Conservation (phyloP, 2,797 vertebrate genomes). For the Phoeniculus purpureus region DNA sequence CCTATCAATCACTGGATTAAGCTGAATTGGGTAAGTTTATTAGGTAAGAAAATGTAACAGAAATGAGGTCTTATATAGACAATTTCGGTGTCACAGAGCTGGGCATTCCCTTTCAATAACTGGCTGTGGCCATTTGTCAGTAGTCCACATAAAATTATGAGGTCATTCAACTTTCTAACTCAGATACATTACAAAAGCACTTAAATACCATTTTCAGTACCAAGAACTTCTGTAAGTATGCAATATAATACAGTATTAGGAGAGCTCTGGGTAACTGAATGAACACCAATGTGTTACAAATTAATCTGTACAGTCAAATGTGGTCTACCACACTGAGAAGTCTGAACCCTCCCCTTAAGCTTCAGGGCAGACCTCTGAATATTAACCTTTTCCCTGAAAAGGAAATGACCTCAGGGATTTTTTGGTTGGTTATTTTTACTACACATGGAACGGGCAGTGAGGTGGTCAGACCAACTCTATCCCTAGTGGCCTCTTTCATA, state of each 20-base stretch:
- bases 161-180: background rate
- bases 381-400: background rate
- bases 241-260: background rate
- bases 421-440: background rate
- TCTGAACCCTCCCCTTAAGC: background rate
- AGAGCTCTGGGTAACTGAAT: background rate
- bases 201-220: background rate
- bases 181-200: background rate
- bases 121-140: background rate
- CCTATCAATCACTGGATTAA: background rate
- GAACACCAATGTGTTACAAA: background rate
- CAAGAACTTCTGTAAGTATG: background rate
- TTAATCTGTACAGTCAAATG: background rate
- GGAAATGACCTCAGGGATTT: background rate
- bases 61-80: background rate
- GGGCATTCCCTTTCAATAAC: background rate
- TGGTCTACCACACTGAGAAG: background rate
- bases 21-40: background rate
- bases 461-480: background rate
- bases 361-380: background rate
- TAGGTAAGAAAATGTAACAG: background rate
- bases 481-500: background rate
- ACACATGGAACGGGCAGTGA: background rate
- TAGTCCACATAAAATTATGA: background rate
- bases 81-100: background rate